These are phyloP conservation scores for Mellilla xanthometata DNA, from an alignment of 2,888 invertebrate genomes.

Conservation along the genomic window DNA sequence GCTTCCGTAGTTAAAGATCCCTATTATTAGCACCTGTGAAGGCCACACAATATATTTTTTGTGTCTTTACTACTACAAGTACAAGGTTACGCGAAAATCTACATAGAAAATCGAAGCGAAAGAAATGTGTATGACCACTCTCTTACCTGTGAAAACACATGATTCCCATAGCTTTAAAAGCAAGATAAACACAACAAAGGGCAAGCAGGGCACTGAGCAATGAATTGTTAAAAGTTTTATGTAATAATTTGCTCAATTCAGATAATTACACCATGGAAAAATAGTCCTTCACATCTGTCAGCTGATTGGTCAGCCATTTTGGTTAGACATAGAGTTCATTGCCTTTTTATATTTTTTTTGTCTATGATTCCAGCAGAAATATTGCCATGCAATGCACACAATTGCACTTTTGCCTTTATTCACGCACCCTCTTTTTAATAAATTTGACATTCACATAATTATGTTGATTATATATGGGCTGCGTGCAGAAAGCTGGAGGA, in stretches of 20 bases:
- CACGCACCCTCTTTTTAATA: too few relatives aligned
- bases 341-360: neutral
- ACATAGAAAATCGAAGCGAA: constrained; percentile 9
- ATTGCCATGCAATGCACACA: too few relatives aligned
- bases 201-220: constrained; percentile 36
- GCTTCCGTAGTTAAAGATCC: constrained; percentile 5
- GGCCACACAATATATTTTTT: constrained; percentile 26
- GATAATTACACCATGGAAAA: constrained; percentile 65
- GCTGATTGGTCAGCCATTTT: constrained; percentile 67
- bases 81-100: constrained; percentile 35
- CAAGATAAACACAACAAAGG: constrained; percentile 31
- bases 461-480: too few relatives aligned
- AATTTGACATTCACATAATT: too few relatives aligned
- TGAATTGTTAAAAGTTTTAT: constrained; percentile 56
- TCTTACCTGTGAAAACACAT: constrained; percentile 31
- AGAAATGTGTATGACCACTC: constrained; percentile 26
- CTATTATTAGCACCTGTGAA: constrained; percentile 6
- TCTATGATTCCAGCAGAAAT: neutral
- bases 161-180: constrained; percentile 41
- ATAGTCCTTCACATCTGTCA: constrained; percentile 66
- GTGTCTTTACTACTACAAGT: constrained; percentile 37
- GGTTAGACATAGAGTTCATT: neutral
- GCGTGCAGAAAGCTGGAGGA: too few relatives aligned
- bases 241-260: constrained; percentile 70
- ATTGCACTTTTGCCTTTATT: too few relatives aligned